A percentile compares a stretch with the other conserved stretches of the same genome.
Conservation (phyloP, 2,113 vertebrate species). For the Passer domesticus region DNA sequence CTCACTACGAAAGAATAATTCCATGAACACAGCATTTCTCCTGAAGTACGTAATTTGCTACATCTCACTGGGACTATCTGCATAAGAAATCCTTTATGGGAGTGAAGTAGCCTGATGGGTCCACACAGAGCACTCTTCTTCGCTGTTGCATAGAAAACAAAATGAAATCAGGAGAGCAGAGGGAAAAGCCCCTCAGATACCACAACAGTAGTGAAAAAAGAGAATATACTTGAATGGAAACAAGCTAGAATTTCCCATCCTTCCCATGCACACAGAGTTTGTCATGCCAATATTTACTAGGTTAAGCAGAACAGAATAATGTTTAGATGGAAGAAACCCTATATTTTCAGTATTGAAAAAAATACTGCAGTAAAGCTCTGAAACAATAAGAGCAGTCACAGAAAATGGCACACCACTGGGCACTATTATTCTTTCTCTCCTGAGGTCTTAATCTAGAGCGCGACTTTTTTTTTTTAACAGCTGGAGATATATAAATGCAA, state of each 20-base stretch:
- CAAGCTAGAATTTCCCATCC: not conserved
- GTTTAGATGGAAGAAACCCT: not conserved
- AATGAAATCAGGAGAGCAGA: not conserved
- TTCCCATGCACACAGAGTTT: not conserved
- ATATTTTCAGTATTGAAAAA: slow-evolving; percentile 12
- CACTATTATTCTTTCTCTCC: slow-evolving; percentile 13
- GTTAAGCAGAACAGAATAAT: not conserved
- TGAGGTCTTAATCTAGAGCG: not conserved
- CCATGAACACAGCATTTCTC: not conserved
- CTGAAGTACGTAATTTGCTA: not conserved
- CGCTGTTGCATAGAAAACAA: not conserved
- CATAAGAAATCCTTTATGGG: not conserved
- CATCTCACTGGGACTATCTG: not conserved
- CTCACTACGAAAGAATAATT: not conserved
- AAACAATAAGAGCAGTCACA: not conserved
- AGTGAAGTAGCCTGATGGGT: not conserved
- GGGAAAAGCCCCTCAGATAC: not conserved
- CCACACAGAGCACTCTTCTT: not conserved
- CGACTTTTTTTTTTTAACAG: not conserved
- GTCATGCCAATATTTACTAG: not conserved
- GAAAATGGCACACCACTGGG: not conserved
- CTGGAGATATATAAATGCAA: not conserved
- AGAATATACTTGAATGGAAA: not conserved
- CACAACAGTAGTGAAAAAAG: not conserved
- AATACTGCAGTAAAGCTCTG: not conserved